Conservation (phyloP, 2,888 invertebrate genomes). For the Patella ulyssiponensis region DNA sequence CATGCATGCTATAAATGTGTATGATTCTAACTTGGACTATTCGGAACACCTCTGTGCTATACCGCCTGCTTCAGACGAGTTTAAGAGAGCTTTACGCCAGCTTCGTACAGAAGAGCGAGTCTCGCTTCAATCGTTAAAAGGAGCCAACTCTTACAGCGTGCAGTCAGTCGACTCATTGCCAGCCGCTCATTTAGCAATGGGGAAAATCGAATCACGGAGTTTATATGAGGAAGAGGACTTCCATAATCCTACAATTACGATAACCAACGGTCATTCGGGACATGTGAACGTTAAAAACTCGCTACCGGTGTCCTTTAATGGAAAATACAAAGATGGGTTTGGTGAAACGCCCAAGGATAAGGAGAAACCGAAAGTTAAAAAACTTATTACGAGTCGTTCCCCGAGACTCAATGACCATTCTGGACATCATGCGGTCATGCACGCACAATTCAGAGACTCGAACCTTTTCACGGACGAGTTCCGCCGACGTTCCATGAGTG, state of each 20-base stretch:
- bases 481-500: not conserved
- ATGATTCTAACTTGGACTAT: no score
- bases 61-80: no score
- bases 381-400: not conserved
- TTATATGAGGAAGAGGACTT: not conserved
- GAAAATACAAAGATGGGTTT: not conserved
- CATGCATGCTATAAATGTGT: no score
- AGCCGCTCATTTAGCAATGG: not conserved
- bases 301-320: not conserved
- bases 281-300: not conserved
- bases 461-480: not conserved
- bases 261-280: no score
- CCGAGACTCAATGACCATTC: not conserved
- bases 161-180: no score
- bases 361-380: constrained; percentile 3
- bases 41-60: no score
- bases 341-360: not conserved
- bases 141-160: no score
- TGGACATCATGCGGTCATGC: not conserved
- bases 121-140: no score
- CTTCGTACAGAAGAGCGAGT: no score
- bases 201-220: constrained; percentile 7
- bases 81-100: no score
- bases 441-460: not conserved
- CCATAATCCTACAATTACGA: not conserved